Evolutionary conservation across 1,140 invertebrate species (phyloP).

Genomic region (Bombus confusus): DNA sequence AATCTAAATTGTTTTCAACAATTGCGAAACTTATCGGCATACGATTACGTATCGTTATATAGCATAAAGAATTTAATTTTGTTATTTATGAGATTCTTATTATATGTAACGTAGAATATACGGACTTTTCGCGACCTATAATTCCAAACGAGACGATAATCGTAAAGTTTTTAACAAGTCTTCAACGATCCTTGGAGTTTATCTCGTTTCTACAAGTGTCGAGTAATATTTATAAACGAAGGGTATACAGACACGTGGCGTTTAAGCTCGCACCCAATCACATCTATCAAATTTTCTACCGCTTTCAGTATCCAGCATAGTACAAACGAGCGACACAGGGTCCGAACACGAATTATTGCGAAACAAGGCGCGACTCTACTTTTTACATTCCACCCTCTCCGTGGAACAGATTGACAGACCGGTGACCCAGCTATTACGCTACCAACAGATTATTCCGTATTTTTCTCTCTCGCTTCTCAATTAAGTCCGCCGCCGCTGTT

Average conservation of each 20-base stretch:
- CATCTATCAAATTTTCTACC: not conserved
- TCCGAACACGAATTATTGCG: not conserved
- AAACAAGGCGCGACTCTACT: conserved; percentile 31
- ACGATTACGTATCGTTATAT: too few relatives aligned
- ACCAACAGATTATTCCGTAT: conserved; percentile 31
- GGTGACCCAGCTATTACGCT: conserved; percentile 23
- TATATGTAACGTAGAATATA: too few relatives aligned
- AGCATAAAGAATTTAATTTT: too few relatives aligned
- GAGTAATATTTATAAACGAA: too few relatives aligned
- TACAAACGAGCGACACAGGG: not conserved
- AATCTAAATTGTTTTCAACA: too few relatives aligned
- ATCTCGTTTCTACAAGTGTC: not conserved
- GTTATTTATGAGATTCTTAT: too few relatives aligned
- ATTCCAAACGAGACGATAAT: too few relatives aligned
- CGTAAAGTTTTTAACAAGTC: too few relatives aligned
- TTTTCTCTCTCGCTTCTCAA: conserved; percentile 40
- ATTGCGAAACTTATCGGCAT: too few relatives aligned
- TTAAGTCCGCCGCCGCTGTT: conserved; percentile 40
- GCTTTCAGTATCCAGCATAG: not conserved
- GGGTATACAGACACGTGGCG: too few relatives aligned
- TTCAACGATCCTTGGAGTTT: not conserved
- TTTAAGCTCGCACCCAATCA: too few relatives aligned
- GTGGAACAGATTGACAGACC: conserved; percentile 24
- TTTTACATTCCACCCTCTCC: conserved; percentile 14
- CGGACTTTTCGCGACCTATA: too few relatives aligned